Conservation (phyloP, 2,797 vertebrate species). For the Enteromius afrohamiltoni region DNA sequence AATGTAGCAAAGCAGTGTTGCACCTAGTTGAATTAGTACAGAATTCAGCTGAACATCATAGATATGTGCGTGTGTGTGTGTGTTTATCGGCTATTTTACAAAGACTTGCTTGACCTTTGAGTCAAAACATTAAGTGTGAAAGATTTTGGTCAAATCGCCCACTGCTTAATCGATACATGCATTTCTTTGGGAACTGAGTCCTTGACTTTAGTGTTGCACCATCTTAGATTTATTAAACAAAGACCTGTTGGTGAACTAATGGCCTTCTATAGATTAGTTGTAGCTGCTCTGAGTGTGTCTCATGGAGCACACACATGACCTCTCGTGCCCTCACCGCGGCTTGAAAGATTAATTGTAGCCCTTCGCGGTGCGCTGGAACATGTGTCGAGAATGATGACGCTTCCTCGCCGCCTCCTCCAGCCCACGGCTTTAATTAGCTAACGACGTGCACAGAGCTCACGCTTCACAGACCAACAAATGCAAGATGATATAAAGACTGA, state of each 20-base stretch:
- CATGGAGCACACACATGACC: not conserved
- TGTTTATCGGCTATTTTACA: not conserved
- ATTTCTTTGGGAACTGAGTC: not conserved
- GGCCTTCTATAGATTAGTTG: not conserved
- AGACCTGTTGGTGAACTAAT: not conserved
- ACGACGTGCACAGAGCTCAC: conserved; percentile 65
- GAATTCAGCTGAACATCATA: not conserved
- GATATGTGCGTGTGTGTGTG: not conserved
- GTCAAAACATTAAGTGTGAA: not conserved
- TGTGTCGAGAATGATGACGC: conserved; percentile 77
- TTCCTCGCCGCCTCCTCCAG: conserved; percentile 68
- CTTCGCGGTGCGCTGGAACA: conserved; percentile 70
- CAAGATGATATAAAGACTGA: conserved; percentile 1
- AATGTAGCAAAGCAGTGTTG: not conserved
- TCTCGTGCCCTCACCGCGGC: conserved; percentile 61
- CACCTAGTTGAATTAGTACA: not conserved
- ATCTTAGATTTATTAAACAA: not conserved
- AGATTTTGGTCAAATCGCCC: not conserved
- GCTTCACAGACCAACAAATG: conserved; percentile 52
- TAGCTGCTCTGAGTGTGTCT: not conserved
- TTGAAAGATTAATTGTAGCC: conserved; percentile 81
- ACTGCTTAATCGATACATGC: not conserved
- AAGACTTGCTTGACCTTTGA: not conserved
- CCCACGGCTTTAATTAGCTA: conserved; percentile 78
- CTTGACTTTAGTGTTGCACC: not conserved